Evolutionary conservation across 2,797 vertebrate genomes (phyloP).

Genomic region (Xyrichtys novacula): DNA sequence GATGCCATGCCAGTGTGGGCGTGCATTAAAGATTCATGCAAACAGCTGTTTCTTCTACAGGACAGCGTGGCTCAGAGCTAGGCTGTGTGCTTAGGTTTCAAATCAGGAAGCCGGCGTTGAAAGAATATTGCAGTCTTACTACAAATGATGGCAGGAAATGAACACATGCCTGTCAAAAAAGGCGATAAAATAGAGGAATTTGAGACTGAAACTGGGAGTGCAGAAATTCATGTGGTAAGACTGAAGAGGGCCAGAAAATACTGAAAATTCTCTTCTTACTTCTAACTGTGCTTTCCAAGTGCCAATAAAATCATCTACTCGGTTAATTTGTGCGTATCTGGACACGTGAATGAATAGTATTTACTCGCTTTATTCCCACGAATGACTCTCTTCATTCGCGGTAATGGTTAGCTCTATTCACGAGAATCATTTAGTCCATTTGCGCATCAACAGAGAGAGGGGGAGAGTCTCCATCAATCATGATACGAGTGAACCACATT

Average conservation of each 20-base stretch:
- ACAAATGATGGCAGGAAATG: constrained; percentile 13
- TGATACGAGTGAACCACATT: too few relatives aligned
- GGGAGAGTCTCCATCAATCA: too few relatives aligned
- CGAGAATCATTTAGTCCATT: too few relatives aligned
- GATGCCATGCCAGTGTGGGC: constrained; percentile 56
- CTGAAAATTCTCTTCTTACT: not conserved
- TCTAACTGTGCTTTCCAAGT: too few relatives aligned
- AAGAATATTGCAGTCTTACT: not conserved
- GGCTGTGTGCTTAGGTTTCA: constrained; percentile 63
- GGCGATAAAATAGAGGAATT: not conserved
- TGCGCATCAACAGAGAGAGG: too few relatives aligned
- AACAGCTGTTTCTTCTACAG: constrained; percentile 80
- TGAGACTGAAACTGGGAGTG: not conserved
- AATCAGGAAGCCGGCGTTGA: constrained; percentile 52
- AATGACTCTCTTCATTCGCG: too few relatives aligned
- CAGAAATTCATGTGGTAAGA: not conserved
- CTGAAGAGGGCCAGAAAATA: too few relatives aligned
- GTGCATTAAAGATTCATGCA: constrained; percentile 84
- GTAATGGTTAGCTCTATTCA: too few relatives aligned
- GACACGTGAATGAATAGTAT: too few relatives aligned
- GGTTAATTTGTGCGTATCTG: too few relatives aligned
- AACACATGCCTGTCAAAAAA: not conserved
- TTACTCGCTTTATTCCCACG: too few relatives aligned
- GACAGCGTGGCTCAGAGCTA: constrained; percentile 58
- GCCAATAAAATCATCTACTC: too few relatives aligned